Evolutionary conservation across 2,888 invertebrate genomes (phyloP), one percentile per base, ranked within the genome.

Genomic region (Clusia tigrina): DNA sequence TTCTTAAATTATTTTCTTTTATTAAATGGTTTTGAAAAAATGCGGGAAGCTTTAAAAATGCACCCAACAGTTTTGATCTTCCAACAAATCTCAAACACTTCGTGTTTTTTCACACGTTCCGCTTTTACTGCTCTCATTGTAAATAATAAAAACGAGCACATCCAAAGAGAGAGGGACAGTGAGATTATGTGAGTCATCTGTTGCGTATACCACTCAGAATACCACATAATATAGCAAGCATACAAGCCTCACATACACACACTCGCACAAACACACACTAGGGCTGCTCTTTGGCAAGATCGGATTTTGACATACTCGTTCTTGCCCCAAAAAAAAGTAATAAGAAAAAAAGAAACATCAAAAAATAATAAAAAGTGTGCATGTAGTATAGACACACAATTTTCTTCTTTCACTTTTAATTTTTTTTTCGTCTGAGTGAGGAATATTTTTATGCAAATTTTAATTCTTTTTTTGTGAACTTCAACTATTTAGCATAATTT

Each of bases 331-430:
- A n/a, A n/a, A n/a, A n/a, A n/a, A n/a, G n/a, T n/a, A n/a, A n/a
- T n/a, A n/a, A n/a, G n/a, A n/a, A n/a, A n/a, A n/a, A n/a, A n/a
- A n/a, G n/a, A n/a, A n/a, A n/a, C n/a, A n/a, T n/a, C n/a, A n/a
- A n/a, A n/a, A n/a, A n/a, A n/a, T n/a, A n/a, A n/a, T n/a, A n/a
- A n/a, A n/a, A n/a, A 42, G 42, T 15, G n/a, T 15, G 42, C n/a
- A 42, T 48, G 5, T 48, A 48, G 48, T 48, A 48, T 48, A 48
- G 48, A 48, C 48, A 48, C 48, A 20, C 18, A 32, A 48, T 48
- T 48, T 48, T 18, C 48, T 42, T 22, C 48, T 48, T 48, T 18
- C 48, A 22, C 48, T 48, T 48, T 48, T 48, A n/a, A n/a, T n/a
- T 48, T 48, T 20, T 42, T 9, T 15, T 42, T 17, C n/a, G 18